Conservation (phyloP, 2,113 vertebrate genomes). For the Seriola quinqueradiata region DNA sequence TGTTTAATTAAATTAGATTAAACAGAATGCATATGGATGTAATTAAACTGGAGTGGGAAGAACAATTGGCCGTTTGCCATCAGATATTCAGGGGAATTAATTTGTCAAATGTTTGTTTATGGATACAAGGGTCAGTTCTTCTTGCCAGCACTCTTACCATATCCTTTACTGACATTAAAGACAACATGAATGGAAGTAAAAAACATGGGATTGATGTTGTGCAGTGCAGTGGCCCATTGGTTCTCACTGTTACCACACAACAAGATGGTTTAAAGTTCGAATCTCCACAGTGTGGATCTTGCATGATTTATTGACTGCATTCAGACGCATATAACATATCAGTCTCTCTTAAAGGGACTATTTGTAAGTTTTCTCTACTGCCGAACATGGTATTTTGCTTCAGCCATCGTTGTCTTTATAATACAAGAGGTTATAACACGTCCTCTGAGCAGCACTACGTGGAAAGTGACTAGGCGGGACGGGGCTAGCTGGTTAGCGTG, state of each 20-base stretch:
- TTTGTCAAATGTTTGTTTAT: not conserved
- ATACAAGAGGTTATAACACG: too few species aligned
- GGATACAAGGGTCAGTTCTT: not conserved
- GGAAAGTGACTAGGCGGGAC: too few species aligned
- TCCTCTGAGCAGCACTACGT: too few species aligned
- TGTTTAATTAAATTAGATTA: constrained; percentile 45
- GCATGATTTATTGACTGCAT: not conserved
- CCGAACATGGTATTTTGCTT: too few species aligned
- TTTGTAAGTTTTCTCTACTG: too few species aligned
- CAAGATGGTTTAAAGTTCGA: not conserved
- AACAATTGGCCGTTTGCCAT: not conserved
- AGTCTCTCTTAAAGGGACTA: too few species aligned
- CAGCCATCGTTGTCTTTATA: too few species aligned
- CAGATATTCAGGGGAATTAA: constrained; percentile 9
- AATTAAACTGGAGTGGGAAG: constrained; percentile 7
- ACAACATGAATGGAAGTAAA: not conserved
- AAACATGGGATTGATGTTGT: not conserved
- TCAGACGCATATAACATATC: not conserved
- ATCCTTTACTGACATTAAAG: not conserved
- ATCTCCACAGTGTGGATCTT: not conserved
- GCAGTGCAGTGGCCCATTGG: not conserved
- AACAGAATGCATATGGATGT: constrained; percentile 15
- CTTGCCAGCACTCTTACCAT: not conserved
- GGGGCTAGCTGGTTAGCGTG: too few species aligned
- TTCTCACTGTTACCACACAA: not conserved